Percentiles rank a stretch among this genome's conserved stretches.
phyloP scores from a whole-genome alignment of 2,888 invertebrate species.

The Pterostichus niger region DNA sequence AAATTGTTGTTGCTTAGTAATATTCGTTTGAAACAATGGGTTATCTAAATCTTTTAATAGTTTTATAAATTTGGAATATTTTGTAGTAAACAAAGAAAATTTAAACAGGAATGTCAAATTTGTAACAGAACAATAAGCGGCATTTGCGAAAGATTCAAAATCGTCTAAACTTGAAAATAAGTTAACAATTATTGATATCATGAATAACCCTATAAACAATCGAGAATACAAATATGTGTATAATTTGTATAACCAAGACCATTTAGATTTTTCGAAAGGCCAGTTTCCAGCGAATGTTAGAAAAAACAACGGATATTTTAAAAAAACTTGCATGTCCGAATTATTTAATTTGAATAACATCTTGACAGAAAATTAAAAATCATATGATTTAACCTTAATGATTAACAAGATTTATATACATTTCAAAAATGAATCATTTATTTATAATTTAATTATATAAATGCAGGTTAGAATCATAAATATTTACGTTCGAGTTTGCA shows the following conservation, averaged over 20 bases:
- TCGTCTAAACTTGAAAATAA: background rate
- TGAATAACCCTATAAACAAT: background rate
- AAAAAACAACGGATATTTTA: background rate
- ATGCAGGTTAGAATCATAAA: too few species aligned
- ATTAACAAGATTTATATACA: too few species aligned
- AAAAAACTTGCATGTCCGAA: background rate
- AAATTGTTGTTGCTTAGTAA: background rate
- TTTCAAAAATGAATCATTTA: too few species aligned
- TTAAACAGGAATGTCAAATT: background rate
- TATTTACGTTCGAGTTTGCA: too few species aligned
- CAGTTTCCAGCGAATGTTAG: slow-evolving; percentile 1
- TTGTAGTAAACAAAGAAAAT: background rate
- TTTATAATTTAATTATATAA: too few species aligned
- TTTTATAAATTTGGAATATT: background rate
- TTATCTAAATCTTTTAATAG: slow-evolving; percentile 23
- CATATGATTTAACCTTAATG: too few species aligned
- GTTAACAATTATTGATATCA: background rate
- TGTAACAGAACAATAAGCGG: slow-evolving; percentile 14
- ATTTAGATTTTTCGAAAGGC: slow-evolving; percentile 23
- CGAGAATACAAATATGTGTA: background rate
- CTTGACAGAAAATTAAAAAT: too few species aligned
- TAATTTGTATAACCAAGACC: slow-evolving; percentile 13
- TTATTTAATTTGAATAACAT: slow-evolving; percentile 29
- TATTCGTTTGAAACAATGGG: slow-evolving; percentile 14
- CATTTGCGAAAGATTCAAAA: background rate